phyloP scores from a whole-genome alignment of 2,888 invertebrate genomes.

The Hyposoter dolosus region DNA sequence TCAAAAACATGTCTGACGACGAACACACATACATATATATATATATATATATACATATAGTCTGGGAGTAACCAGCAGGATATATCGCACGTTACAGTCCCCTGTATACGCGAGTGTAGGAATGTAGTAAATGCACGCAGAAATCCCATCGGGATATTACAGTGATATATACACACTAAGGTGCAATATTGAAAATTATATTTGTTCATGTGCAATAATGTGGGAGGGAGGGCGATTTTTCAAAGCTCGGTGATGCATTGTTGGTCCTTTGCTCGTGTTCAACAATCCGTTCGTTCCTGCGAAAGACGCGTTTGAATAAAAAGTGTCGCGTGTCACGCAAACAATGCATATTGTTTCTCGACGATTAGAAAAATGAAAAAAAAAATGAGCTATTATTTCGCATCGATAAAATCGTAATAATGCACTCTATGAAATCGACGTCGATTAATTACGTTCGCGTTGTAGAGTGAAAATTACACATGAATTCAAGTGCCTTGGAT shows the following conservation, averaged over 20 bases:
- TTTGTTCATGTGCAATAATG: not conserved
- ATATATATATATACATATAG: not conserved
- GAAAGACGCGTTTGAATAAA: slow-evolving; percentile 38
- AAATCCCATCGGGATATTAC: slow-evolving; percentile 40
- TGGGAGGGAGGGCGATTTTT: not conserved
- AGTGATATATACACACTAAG: slow-evolving; percentile 18
- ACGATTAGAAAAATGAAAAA: not conserved
- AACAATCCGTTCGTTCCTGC: slow-evolving; percentile 17
- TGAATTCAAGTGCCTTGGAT: not conserved
- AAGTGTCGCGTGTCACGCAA: slow-evolving; percentile 28
- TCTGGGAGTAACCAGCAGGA: slow-evolving; percentile 39
- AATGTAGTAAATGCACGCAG: slow-evolving; percentile 40
- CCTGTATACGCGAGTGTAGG: slow-evolving; percentile 23
- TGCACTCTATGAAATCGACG: slow-evolving; percentile 9
- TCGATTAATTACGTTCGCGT: slow-evolving; percentile 8
- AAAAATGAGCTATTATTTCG: not conserved
- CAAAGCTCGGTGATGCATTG: not conserved
- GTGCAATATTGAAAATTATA: slow-evolving; percentile 18
- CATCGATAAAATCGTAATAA: not conserved
- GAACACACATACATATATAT: slow-evolving; percentile 4
- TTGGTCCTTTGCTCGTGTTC: slow-evolving; percentile 5
- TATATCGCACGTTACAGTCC: slow-evolving; percentile 36
- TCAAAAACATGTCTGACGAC: slow-evolving; percentile 65
- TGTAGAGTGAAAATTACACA: slow-evolving; percentile 27
- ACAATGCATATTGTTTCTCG: slow-evolving; percentile 19